A percentile compares a stretch with the other conserved stretches of the same genome.
Evolutionary conservation across 2,888 invertebrate genomes (phyloP).

Genomic region (Mycalesis mineus): DNA sequence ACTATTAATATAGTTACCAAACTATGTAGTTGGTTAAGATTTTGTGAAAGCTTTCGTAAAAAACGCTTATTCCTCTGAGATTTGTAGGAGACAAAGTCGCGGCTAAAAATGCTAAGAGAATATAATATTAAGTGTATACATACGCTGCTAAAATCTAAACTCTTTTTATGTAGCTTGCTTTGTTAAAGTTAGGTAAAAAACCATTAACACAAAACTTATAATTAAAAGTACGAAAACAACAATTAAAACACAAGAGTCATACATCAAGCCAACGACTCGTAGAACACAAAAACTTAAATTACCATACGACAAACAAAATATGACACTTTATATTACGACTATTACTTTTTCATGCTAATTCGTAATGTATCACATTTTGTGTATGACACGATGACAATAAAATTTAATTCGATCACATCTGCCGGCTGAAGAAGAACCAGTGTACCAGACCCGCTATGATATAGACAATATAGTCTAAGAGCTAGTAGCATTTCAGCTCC

Average conservation of each 20-base stretch:
- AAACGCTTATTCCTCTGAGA: too few species aligned
- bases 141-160: too few species aligned
- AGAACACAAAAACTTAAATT: conserved; percentile 10
- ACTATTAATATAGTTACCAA: too few species aligned
- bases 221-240: neutral
- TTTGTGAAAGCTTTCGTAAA: too few species aligned
- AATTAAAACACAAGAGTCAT: neutral
- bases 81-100: too few species aligned
- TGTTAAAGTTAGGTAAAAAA: too few species aligned
- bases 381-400: conserved; percentile 49
- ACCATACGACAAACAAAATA: conserved; percentile 27
- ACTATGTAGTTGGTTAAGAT: too few species aligned
- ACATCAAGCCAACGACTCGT: neutral
- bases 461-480: conserved; percentile 1
- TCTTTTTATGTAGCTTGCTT: too few species aligned
- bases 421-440: conserved; percentile 40
- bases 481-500: neutral
- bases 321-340: conserved; percentile 49
- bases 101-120: too few species aligned
- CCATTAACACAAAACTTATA: too few species aligned
- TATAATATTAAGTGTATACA: too few species aligned
- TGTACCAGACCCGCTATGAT: conserved; percentile 40
- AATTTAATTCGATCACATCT: conserved; percentile 59
- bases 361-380: conserved; percentile 46
- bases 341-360: conserved; percentile 68